Conservation (phyloP, 2,797 vertebrate species). For the Chelmon rostratus region DNA sequence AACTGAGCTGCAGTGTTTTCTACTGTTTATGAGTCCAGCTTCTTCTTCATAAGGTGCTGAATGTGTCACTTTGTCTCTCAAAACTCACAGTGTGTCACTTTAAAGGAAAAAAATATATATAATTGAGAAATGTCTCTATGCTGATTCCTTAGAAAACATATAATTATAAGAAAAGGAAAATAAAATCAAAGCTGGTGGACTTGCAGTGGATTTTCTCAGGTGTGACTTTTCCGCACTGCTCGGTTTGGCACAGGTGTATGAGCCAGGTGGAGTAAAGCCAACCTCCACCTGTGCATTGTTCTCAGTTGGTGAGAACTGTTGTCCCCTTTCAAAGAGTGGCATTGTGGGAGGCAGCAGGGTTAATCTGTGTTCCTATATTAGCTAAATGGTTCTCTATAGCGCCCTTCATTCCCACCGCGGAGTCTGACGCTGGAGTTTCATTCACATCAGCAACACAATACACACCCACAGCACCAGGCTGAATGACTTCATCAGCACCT, state of each 20-base stretch:
- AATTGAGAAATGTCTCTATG: neutral
- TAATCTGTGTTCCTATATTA: conserved; percentile 75
- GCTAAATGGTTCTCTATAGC: conserved; percentile 73
- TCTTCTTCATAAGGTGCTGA: neutral
- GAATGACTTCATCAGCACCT: conserved; percentile 60
- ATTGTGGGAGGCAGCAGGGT: conserved; percentile 72
- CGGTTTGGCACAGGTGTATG: conserved; percentile 38
- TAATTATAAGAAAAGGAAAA: neutral
- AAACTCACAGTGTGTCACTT: neutral
- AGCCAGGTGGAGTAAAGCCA: conserved; percentile 71
- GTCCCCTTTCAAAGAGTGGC: conserved; percentile 69
- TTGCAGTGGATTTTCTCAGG: conserved; percentile 5
- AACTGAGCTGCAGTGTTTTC: neutral
- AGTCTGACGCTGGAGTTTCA: conserved; percentile 58
- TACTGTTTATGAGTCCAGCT: neutral
- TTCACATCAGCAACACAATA: conserved; percentile 72
- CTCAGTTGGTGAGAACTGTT: conserved; percentile 76
- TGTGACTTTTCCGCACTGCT: conserved; percentile 30
- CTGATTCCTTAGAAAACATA: neutral
- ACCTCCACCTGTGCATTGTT: conserved; percentile 77
- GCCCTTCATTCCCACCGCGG: conserved; percentile 66
- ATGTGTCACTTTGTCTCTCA: neutral
- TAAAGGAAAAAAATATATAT: neutral
- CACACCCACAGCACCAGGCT: conserved; percentile 39
- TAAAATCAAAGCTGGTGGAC: neutral